Evolutionary conservation across 2,113 vertebrate species (phyloP), one percentile per base, ranked within the genome.

Genomic region (Hymenochirus boettgeri): DNA sequence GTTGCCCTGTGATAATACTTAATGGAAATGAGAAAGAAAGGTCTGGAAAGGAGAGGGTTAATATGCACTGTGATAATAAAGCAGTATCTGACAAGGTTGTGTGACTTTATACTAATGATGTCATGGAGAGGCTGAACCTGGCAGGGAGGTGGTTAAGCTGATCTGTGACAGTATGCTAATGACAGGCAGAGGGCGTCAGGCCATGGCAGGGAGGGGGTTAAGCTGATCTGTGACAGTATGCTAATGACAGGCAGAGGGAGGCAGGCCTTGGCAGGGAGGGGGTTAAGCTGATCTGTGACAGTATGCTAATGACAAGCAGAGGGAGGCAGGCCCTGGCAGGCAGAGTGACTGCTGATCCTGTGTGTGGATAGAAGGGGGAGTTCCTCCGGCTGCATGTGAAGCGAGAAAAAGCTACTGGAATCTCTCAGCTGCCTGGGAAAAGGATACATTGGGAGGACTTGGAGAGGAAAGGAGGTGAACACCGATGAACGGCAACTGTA

Each of bases 241-340:
- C 74, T 83, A 80, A 82, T 83, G 78, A 80, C 75, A 56, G 62
- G 75, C 12, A 21, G 70, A 73, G 67, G 33, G 15, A 35, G 33
- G 33, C 33, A 35, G 33, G 33, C 33, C 15, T 9, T 35, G 33
- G 39, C 69, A 45, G 72, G 78, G 57, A 19, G 70, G 46, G 65
- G 73, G 82, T 83, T 83, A 83, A 80, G 12, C 37, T 12, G 66
- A 57, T 65, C 73, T 29, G 61, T 70, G 79, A 62, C 79, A 75
- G 72, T 79, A 80, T 83, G 81, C 74, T 83, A 80, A 82, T 83
- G 78, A 80, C 75, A 56, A 64, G 76, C 75, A 71, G 72, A 73
- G 78, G 71, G 79, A 76, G 79, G 79, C 82, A 24, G 77, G 81
- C 78, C 57, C 62, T 65, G 62, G 62, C 53, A 57, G 22, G 64